Evolutionary conservation across 2,888 invertebrate species (phyloP), one percentile per base, ranked within the genome.

Genomic region (Polydrusus tereticollis): DNA sequence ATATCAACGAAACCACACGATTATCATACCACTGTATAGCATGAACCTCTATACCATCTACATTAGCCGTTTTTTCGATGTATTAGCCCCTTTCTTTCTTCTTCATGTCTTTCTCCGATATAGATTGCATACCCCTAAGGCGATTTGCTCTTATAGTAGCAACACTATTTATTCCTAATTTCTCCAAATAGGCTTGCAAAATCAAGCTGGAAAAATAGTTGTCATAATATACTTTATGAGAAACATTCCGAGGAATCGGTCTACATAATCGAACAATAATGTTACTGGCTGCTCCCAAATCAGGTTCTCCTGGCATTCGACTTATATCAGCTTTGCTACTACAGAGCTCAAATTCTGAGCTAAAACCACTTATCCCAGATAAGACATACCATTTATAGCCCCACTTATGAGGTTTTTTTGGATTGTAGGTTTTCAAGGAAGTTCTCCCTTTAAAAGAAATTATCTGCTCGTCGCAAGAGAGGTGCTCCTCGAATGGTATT

Each of bases 401-500:
- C 78, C 77, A 80, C 75, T 82, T 81, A 66, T 80, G 78, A 2
- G 79, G 79, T 59, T 81, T 82, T 26, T 76, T 75, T n/a, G 78
- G 77, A 23, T 78, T 74, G 68, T 80, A 80, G 23, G 76, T 79
- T 72, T 79, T 78, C 33, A 81, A 29, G 23, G 64, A 45, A 45
- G 55, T 67, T 63, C 69, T 26, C 16, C 69, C 73, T 59, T 75
- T 75, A 38, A 73, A 75, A 8, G 68, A 72, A 47, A 76, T 76
- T 33, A 76, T 69, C 41, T 74, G 72, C 18, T 75, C 74, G 29
- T 74, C 72, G 33, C 64, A 63, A 26, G 72, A 75, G 3, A 73
- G 33, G 60, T 73, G 21, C 59, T 75, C 70, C 55, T 75, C 75
- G 12, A 70, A 62, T 41, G 71, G 73, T 50, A 73, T 50, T 29